phyloP scores from a whole-genome alignment of 2,888 invertebrate genomes.

The Callyntrura guangdongensis region DNA sequence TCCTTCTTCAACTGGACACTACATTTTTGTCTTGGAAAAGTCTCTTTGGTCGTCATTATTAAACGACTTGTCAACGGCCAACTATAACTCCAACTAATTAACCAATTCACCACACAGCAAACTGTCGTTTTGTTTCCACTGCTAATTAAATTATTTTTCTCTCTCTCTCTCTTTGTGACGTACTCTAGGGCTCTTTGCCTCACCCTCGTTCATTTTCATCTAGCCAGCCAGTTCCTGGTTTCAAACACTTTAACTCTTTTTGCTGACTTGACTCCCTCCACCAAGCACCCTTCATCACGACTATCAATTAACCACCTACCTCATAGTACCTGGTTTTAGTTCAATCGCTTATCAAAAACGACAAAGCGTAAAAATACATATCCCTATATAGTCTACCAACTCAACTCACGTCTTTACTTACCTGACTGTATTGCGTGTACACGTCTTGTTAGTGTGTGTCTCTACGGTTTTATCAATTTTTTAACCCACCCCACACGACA shows the following conservation, averaged over 20 bases:
- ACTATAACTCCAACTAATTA: neutral
- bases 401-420: neutral
- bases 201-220: slow-evolving; percentile 16
- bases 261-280: neutral
- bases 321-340: neutral
- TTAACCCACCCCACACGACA: neutral
- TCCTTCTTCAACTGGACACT: neutral
- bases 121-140: neutral
- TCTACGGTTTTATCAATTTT: neutral
- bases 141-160: neutral
- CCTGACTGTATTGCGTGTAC: too few species aligned
- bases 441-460: neutral
- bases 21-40: too few species aligned
- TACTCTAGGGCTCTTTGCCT: neutral
- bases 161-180: neutral
- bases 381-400: too few species aligned
- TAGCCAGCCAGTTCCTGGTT: slow-evolving; percentile 19
- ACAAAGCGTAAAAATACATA: neutral
- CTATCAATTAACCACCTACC: neutral
- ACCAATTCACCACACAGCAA: neutral
- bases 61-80: neutral
- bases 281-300: neutral
- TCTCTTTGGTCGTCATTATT: too few species aligned
- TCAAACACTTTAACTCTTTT: neutral
- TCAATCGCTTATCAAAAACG: slow-evolving; percentile 35